A percentile compares a stretch with the other conserved stretches of the same genome.
Evolutionary conservation across 2,888 invertebrate genomes (phyloP).

Genomic region (Dorcus parallelipipedus): DNA sequence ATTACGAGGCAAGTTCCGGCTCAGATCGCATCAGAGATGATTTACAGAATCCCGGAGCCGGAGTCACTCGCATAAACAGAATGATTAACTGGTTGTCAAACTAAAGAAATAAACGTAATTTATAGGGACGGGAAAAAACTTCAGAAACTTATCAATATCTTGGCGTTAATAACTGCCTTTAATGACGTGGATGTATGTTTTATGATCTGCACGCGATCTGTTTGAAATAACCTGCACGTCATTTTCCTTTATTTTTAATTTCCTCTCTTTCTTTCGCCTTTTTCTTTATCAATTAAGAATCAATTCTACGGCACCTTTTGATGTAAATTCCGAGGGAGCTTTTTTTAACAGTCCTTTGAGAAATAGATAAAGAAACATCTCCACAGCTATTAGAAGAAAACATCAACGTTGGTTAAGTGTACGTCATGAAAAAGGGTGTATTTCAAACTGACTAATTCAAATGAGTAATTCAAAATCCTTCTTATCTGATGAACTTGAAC

Average conservation of each 20-base stretch:
- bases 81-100: slow-evolving; percentile 50
- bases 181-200: slow-evolving; percentile 48
- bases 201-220: slow-evolving; percentile 34
- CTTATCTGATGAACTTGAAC: too few species aligned
- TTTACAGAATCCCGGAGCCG: slow-evolving; percentile 45
- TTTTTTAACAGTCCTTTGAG: too few species aligned
- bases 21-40: slow-evolving; percentile 43
- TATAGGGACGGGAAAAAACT: slow-evolving; percentile 47
- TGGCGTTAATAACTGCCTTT: slow-evolving; percentile 49
- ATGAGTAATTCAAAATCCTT: too few species aligned
- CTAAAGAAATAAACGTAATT: slow-evolving; percentile 50
- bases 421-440: too few species aligned
- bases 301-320: too few species aligned
- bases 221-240: slow-evolving; percentile 8
- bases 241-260: neutral
- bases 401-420: too few species aligned
- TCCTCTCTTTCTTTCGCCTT: too few species aligned
- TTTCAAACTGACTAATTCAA: too few species aligned
- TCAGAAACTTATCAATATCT: slow-evolving; percentile 50
- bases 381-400: too few species aligned
- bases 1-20: slow-evolving; percentile 44
- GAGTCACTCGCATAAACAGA: slow-evolving; percentile 49
- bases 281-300: too few species aligned
- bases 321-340: too few species aligned
- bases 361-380: too few species aligned